phyloP scores from a whole-genome alignment of 64 coral and sea anemone species.

The Stylophora pistillata region DNA sequence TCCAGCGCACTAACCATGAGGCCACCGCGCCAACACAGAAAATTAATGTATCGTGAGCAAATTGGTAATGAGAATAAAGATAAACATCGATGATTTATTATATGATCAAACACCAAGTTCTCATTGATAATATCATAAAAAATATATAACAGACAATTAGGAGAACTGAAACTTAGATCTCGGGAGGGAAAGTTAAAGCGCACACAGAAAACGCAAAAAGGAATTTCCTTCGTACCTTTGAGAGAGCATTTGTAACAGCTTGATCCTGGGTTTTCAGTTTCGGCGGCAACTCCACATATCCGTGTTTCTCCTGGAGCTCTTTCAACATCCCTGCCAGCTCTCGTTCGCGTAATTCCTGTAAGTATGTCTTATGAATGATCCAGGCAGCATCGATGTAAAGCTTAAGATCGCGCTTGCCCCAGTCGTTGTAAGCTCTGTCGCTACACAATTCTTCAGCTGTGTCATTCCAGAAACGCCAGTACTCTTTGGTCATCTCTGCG shows the following conservation, averaged over 20 bases:
- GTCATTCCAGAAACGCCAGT: slow-evolving; percentile 98
- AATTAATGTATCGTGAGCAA: no score
- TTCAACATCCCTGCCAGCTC: slow-evolving; percentile 73
- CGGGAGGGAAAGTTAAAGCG: no score
- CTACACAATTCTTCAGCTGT: slow-evolving; percentile 97
- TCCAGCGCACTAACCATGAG: no score
- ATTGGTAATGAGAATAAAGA: no score
- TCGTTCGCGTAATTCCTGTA: slow-evolving; percentile 86
- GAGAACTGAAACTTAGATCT: no score
- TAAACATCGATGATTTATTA: no score
- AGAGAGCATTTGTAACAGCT: slow-evolving; percentile 70
- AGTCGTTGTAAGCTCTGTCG: slow-evolving; percentile 97
- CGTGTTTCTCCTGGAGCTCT: slow-evolving; percentile 90
- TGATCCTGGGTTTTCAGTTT: slow-evolving; percentile 97
- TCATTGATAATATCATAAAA: no score
- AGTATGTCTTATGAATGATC: slow-evolving; percentile 95
- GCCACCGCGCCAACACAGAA: no score
- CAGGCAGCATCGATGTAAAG: slow-evolving; percentile 98
- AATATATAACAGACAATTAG: no score
- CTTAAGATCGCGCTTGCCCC: slow-evolving; percentile 99
- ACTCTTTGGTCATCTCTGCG: slow-evolving; percentile 93
- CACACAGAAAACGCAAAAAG: no score
- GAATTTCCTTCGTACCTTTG: slow-evolving; percentile 58
- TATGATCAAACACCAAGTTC: no score
- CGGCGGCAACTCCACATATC: slow-evolving; percentile 79